Evolutionary conservation across 2,797 vertebrate species (phyloP), one percentile per base, ranked within the genome.

Genomic region (Girardinus metallicus): DNA sequence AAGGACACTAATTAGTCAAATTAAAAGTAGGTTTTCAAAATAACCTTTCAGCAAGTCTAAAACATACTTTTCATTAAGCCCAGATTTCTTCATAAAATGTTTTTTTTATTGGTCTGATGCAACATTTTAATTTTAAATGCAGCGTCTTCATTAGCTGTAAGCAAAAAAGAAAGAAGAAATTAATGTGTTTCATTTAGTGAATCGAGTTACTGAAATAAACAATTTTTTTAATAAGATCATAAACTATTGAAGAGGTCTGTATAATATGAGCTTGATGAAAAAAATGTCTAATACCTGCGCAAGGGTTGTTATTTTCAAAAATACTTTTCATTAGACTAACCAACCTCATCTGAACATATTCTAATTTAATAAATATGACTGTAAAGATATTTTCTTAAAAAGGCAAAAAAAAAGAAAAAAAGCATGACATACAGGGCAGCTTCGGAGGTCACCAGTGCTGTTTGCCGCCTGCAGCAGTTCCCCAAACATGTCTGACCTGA

Each of bases 381-480:
- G 23, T n/a, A 70, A 15, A 43, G 11, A 43, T n/a, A 12, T 70
- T 43, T 68, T 70, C 53, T 41, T 13, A 55, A 41, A 73, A 18
- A 6, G 29, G 72, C 10, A 72, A 5, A 7, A n/a, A 70, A 8
- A 66, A 5, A 31, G 47, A 74, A 8, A 72, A 5, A 29, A n/a
- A 51, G 31, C n/a, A n/a, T 34, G 2, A 96, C 96, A 90, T 94
- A 99, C 98, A 82, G 98, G 98, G 88, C 98, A 99, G 86, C 96
- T 98, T 68, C 98, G 96, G 80, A 97, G 97, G 93, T 99, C 98
- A 85, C 97, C 98, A 11, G 96, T 94, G 88, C 97, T 99, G 93
- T 97, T 98, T 90, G 98, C 98, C 74, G 98, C 97, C 94, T 98
- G 98, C 88, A 99, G 95, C 94, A 99, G 89, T 90, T 99, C 97